These are phyloP conservation scores for Acrobasis suavella DNA, from an alignment of 2,888 invertebrate species.

Conservation along the genomic window DNA sequence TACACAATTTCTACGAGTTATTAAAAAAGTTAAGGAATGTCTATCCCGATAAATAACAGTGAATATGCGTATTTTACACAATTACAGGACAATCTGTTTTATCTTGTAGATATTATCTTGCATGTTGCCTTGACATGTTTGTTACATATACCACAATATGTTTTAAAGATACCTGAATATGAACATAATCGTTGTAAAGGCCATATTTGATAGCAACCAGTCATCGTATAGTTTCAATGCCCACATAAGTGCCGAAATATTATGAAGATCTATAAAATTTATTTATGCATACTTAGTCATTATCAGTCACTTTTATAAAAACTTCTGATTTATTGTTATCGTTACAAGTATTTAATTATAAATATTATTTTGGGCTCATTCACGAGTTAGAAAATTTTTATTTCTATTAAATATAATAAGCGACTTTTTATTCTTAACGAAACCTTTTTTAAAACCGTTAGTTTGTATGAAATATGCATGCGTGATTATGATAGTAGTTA, in stretches of 20 bases:
- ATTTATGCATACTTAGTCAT: not conserved
- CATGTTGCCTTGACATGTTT: constrained; percentile 4
- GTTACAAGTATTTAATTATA: too few relatives aligned
- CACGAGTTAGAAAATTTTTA: too few relatives aligned
- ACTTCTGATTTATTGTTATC: not conserved
- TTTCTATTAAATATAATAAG: too few relatives aligned
- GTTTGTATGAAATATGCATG: too few relatives aligned
- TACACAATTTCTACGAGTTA: too few relatives aligned
- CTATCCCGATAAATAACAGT: too few relatives aligned
- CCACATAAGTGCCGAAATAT: not conserved
- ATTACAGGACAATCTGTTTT: not conserved
- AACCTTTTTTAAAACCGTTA: too few relatives aligned
- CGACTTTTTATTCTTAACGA: too few relatives aligned
- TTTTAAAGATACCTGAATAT: constrained; percentile 8
- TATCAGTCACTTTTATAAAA: not conserved
- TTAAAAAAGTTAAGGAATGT: too few relatives aligned
- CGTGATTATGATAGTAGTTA: too few relatives aligned
- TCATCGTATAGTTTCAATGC: not conserved
- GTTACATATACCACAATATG: not conserved
- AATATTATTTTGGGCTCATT: too few relatives aligned
- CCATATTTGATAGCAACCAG: constrained; percentile 4
- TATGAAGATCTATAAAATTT: not conserved
- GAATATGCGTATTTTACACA: not conserved
- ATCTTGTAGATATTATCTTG: not conserved
- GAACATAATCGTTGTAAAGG: not conserved